These are phyloP conservation scores for Centropristis striata DNA, from an alignment of 2,113 vertebrate genomes.

Conservation along the genomic window DNA sequence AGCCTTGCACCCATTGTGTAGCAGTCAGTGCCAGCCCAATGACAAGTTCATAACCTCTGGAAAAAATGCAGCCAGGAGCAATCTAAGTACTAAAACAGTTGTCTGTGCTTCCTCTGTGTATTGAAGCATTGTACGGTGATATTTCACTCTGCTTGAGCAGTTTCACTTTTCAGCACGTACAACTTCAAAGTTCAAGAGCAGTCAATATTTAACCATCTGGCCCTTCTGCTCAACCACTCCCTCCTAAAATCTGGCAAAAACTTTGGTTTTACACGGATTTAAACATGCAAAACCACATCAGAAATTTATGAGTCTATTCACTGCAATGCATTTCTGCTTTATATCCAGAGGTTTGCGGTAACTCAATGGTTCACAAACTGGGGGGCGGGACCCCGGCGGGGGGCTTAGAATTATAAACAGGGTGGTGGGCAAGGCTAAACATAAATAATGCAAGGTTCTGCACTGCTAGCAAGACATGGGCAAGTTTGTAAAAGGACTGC, in stretches of 20 bases:
- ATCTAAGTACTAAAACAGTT: slow-evolving; percentile 26
- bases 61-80: slow-evolving; percentile 33
- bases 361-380: no score
- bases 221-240: not conserved
- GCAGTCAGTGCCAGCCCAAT: slow-evolving; percentile 10
- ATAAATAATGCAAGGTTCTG: no score
- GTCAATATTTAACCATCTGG: slow-evolving; percentile 36
- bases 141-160: slow-evolving; percentile 32
- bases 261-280: not conserved
- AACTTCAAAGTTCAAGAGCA: slow-evolving; percentile 51
- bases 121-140: slow-evolving; percentile 34
- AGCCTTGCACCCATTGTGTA: slow-evolving; percentile 1
- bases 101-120: slow-evolving; percentile 20
- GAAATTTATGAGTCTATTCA: not conserved
- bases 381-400: no score
- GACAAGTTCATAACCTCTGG: slow-evolving; percentile 49
- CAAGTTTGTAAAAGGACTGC: no score
- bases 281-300: not conserved
- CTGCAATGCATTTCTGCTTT: not conserved
- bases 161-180: slow-evolving; percentile 30
- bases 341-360: no score
- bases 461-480: no score
- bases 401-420: no score
- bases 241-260: not conserved
- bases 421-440: no score